Evolutionary conservation across 35 echinoderm and acorn worm species (phyloP).

Genomic region (Lytechinus pictus): DNA sequence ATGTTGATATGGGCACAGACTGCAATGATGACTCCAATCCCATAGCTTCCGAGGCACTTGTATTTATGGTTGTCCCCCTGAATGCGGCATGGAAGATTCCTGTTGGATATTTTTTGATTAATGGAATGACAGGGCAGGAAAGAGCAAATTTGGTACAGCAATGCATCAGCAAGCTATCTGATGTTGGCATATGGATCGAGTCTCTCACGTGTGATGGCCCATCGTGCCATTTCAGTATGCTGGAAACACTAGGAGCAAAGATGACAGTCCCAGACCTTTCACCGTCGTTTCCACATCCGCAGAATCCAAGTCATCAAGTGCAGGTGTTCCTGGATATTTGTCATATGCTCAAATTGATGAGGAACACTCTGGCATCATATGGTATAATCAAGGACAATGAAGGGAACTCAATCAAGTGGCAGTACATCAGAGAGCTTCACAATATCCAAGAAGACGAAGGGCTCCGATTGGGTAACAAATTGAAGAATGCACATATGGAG

Average conservation of each 20-base stretch:
- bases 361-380: not conserved
- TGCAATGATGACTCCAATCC: conserved; percentile 55
- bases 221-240: conserved; percentile 35
- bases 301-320: not conserved
- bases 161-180: not conserved
- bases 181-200: not conserved
- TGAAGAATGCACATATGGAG: conserved; percentile 47
- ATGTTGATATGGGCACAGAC: conserved; percentile 66
- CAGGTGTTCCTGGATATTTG: conserved; percentile 46
- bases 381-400: not conserved
- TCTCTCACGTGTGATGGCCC: conserved; percentile 56
- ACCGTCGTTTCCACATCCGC: conserved; percentile 46
- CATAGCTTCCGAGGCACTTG: conserved; percentile 61
- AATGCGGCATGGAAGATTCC: conserved; percentile 71
- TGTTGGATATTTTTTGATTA: conserved; percentile 60
- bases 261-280: not conserved
- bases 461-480: conserved; percentile 56
- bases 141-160: conserved; percentile 62
- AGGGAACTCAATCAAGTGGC: conserved; percentile 31
- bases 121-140: conserved; percentile 63
- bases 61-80: conserved; percentile 62
- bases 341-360: conserved; percentile 49
- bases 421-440: conserved; percentile 31
- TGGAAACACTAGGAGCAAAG: conserved; percentile 4
- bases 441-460: conserved; percentile 53